A percentile compares a stretch with the other conserved stretches of the same genome.
These are phyloP conservation scores for Mylabris phalerata DNA, from an alignment of 1,140 invertebrate species.

Conservation along the genomic window DNA sequence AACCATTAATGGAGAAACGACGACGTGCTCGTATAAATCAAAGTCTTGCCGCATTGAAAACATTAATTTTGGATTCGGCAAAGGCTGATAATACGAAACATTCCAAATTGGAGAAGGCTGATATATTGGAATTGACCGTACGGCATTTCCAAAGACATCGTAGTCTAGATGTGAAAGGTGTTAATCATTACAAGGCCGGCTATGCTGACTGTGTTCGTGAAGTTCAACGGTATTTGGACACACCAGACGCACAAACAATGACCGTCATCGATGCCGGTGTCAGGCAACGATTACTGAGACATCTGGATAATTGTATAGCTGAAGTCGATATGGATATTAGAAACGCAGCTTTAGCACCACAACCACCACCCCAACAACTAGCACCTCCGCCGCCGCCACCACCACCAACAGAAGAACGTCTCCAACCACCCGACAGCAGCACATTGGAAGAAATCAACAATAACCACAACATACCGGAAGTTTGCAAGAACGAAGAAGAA, in stretches of 20 bases:
- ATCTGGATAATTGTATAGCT: slow-evolving; percentile 62
- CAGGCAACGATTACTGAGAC: slow-evolving; percentile 60
- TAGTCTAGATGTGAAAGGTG: slow-evolving; percentile 54
- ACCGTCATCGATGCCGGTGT: slow-evolving; percentile 57
- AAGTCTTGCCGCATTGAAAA: slow-evolving; percentile 78
- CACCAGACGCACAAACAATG: slow-evolving; percentile 58
- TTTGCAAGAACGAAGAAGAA: slow-evolving; percentile 5
- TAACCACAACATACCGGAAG: slow-evolving; percentile 7
- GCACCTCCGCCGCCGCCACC: slow-evolving; percentile 18
- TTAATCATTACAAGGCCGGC: slow-evolving; percentile 56
- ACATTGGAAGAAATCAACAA: slow-evolving; percentile 20
- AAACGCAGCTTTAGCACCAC: slow-evolving; percentile 33
- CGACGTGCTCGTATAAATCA: slow-evolving; percentile 82
- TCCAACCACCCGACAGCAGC: slow-evolving; percentile 16
- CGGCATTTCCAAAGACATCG: slow-evolving; percentile 73
- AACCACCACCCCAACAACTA: slow-evolving; percentile 21
- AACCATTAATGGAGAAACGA: slow-evolving; percentile 88
- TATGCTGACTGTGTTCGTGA: slow-evolving; percentile 77
- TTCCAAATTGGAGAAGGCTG: slow-evolving; percentile 84
- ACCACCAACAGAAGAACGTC: slow-evolving; percentile 33
- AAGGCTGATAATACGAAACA: slow-evolving; percentile 66
- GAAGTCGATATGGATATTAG: slow-evolving; percentile 62
- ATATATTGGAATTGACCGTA: slow-evolving; percentile 88
- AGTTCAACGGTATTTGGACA: slow-evolving; percentile 58
- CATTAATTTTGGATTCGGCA: slow-evolving; percentile 62